Percentiles rank a stretch among this genome's conserved stretches.
These are phyloP conservation scores for Rotaria magnacalcarata DNA, from an alignment of 2,888 invertebrate genomes.

Conservation along the genomic window DNA sequence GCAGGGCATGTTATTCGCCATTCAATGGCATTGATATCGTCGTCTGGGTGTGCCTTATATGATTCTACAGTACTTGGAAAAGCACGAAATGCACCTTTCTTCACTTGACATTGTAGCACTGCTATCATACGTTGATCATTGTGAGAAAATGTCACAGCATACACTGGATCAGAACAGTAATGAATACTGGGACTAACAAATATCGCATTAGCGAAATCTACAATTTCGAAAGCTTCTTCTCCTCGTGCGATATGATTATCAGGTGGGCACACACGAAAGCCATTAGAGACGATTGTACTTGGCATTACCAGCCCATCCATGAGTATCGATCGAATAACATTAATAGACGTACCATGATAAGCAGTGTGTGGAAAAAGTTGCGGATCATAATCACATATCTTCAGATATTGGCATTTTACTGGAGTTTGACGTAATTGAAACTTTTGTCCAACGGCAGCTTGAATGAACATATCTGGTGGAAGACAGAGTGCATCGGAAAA, in stretches of 20 bases:
- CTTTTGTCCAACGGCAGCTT: not conserved
- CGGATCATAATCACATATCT: not conserved
- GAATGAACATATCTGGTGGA: not conserved
- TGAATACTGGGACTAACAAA: not conserved
- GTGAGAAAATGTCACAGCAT: not conserved
- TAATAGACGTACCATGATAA: constrained; percentile 1
- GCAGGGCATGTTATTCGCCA: not conserved
- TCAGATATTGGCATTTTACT: not conserved
- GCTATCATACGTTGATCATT: not conserved
- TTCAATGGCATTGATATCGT: not conserved
- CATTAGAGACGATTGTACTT: not conserved
- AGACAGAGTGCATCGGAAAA: not conserved
- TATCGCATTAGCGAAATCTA: not conserved
- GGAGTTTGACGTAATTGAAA: not conserved
- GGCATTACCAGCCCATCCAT: constrained; percentile 6
- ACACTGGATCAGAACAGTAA: not conserved
- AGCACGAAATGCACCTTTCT: not conserved
- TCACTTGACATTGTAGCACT: not conserved
- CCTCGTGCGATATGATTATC: not conserved
- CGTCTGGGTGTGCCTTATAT: not conserved
- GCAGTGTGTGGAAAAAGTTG: not conserved
- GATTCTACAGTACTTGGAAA: not conserved
- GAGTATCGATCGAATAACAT: not conserved
- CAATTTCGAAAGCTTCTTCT: not conserved
- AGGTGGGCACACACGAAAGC: not conserved